Evolutionary conservation across 2,113 vertebrate genomes (phyloP).

Genomic region (Anthoscopus minutus): DNA sequence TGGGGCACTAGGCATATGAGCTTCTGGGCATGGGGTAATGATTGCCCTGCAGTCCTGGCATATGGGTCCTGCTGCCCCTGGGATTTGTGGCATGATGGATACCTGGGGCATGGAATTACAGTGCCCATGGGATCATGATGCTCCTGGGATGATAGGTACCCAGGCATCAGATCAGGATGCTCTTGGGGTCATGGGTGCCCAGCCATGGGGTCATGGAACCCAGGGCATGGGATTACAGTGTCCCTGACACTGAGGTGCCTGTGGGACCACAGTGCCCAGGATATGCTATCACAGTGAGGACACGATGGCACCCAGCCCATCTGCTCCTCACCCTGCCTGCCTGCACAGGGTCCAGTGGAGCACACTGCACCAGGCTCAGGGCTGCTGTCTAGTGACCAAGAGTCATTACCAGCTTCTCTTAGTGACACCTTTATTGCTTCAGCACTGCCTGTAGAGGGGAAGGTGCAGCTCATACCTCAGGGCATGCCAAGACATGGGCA

Average conservation of each 20-base stretch:
- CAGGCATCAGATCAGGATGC: neutral
- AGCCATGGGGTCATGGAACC: neutral
- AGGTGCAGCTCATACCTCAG: accelerated
- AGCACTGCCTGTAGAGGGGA: neutral
- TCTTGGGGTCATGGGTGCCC: neutral
- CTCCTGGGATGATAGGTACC: neutral
- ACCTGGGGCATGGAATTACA: neutral
- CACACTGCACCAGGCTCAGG: accelerated
- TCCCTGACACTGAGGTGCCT: neutral
- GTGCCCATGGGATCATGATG: neutral
- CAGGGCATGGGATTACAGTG: neutral
- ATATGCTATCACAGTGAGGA: accelerated
- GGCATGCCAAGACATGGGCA: too few relatives aligned
- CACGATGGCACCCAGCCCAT: neutral
- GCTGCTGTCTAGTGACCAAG: neutral
- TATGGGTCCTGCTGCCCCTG: neutral
- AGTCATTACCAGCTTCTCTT: neutral
- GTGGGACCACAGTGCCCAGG: neutral
- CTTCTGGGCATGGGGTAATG: neutral
- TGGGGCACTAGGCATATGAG: neutral
- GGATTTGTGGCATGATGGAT: neutral
- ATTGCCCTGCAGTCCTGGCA: neutral
- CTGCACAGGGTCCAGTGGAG: neutral
- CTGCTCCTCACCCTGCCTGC: neutral
- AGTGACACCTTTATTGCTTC: neutral